Base-by-base conservation (phyloP, 2,888 invertebrate species). In the Plebejus melissa region DNA sequence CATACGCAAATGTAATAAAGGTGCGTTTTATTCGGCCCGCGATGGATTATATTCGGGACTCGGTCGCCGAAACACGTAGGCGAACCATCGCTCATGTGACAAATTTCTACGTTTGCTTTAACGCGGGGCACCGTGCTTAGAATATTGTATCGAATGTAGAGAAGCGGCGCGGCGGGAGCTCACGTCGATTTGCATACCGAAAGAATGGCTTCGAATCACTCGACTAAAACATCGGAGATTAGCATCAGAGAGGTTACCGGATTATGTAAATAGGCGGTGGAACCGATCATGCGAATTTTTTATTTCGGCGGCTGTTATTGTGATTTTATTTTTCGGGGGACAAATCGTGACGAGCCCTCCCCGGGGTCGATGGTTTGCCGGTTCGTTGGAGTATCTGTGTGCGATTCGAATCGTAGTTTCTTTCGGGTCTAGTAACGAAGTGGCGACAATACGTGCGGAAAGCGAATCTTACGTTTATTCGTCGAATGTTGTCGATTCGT, bases 41-140 rank as follows among this genome's bases (percentile, higher is more conserved):
- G 84, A 86, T 83, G 87, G 90, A 92, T 93, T 93, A 91, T 91
- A 90, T 91, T 91, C 88, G 90, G 90, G 91, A 93, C 91, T 91
- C 90, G 88, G 88, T 87, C 86, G 86, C 86, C 88, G 90, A 87
- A 90, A 91, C 93, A 93, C 93, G 93, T 93, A 92, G 92, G 89
- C 91, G 90, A 89, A 90, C 93, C 93, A 93, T 93, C 93, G 92
- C 93, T 93, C 93, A 93, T 93, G 93, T 93, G 93, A 93, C 93
- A 93, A 93, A 93, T 93, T 93, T 93, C 90, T 91, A 89, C 93
- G 90, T 93, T 93, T 93, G 91, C 93, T 90, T 92, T 92, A 91
- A 91, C 93, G 91, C 88, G 88, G 86, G 83, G 83, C 85, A 85
- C 84, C 93, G 93, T 93, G 93, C 91, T 91, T 91, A 89, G 93